A percentile compares a stretch with the other conserved stretches of the same genome.
Conservation (phyloP, 1,140 invertebrate genomes). For the Plodia interpunctella region DNA sequence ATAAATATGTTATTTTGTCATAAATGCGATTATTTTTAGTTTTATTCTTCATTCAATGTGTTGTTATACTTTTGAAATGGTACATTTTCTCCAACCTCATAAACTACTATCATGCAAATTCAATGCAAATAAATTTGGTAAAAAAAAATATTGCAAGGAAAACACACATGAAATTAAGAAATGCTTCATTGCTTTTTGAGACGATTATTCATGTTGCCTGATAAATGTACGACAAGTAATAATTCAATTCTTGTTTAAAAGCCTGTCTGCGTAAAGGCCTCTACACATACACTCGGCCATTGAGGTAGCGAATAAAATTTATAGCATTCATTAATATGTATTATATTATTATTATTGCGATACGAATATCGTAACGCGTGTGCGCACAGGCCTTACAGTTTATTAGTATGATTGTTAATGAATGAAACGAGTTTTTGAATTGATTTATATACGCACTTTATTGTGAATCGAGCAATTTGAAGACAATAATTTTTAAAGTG, state of each 20-base stretch:
- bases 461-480: constrained; percentile 4
- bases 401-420: constrained; percentile 20
- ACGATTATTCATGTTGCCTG: constrained; percentile 61
- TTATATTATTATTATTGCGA: constrained; percentile 22
- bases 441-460: background rate
- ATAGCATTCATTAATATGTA: constrained; percentile 36
- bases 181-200: constrained; percentile 62
- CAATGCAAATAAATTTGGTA: background rate
- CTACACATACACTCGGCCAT: constrained; percentile 26
- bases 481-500: constrained; percentile 1
- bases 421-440: constrained; percentile 6
- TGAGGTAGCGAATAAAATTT: constrained; percentile 33
- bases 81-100: too few relatives aligned
- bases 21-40: too few relatives aligned
- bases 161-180: constrained; percentile 66
- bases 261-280: constrained; percentile 38
- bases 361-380: constrained; percentile 18
- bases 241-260: constrained; percentile 65
- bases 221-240: constrained; percentile 68
- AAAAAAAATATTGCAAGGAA: constrained; percentile 22
- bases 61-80: background rate
- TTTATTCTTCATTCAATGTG: too few relatives aligned
- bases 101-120: too few relatives aligned
- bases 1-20: too few relatives aligned
- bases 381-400: constrained; percentile 19